Base-by-base conservation (phyloP, 2,888 invertebrate genomes). In the Scaptomyza cyrtandrae region DNA sequence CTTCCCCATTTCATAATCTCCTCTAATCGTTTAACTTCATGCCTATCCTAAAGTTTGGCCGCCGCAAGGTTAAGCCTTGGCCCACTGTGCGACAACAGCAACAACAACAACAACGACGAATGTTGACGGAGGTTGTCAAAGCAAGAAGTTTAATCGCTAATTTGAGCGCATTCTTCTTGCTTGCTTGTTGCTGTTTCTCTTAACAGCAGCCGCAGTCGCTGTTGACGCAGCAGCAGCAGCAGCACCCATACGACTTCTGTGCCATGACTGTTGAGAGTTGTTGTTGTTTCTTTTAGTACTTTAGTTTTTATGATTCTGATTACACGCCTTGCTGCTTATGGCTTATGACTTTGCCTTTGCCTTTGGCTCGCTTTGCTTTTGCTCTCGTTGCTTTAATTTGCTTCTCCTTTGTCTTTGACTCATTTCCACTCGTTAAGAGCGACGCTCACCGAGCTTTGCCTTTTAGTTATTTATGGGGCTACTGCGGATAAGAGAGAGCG, bases 311-410 rank as follows among this genome's bases (percentile, higher is more conserved):
- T 69, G 72, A 69, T 76, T 76, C 72, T 69, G 76, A 75, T 76
- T 76, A 85, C 82, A 83, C 78, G 82, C 75, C 78, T 84, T 79
- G 82, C 60, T 83, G 80, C 80, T 71, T 71, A 59, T 76, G 70
- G 35, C 57, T n/a, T 50, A 50, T 45, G 54, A 27, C 66, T 71
- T 75, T 61, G 57, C 67, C 39, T 61, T 49, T 66, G 50, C 57
- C 66, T 70, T 65, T 27, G 52, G 63, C 63, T 46, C 62, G 54
- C 57, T 61, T 65, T 63, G 33, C 57, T 61, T 63, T 60, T 52
- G 54, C 45, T 19, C 19, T 19, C 19, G 19, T 19, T 19, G 19
- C 45, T 54, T 50, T 46, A 35, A 49, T 71, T 75, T 61, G 57
- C 67, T 60, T 67, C 65, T 50, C 24, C 44, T 62, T 53, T 69